These are phyloP conservation scores for Panzeria rudis DNA, from an alignment of 2,888 invertebrate genomes.

Conservation along the genomic window DNA sequence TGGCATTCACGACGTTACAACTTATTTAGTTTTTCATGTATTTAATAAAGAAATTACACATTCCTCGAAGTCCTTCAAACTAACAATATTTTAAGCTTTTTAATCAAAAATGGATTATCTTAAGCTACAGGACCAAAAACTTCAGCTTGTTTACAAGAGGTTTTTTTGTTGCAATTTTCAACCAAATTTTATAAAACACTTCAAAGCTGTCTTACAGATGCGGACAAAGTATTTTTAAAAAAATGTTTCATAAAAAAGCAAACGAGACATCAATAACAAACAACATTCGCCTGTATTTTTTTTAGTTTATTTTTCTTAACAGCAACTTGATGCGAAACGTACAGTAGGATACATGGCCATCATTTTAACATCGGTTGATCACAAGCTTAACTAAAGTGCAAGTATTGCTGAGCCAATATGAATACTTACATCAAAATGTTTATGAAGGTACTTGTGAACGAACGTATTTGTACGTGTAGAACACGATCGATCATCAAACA, in stretches of 20 bases:
- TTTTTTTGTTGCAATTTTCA: not conserved
- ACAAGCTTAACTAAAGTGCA: slow-evolving; percentile 55
- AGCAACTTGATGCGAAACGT: slow-evolving; percentile 71
- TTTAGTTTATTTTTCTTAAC: slow-evolving; percentile 23
- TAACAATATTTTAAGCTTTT: not conserved
- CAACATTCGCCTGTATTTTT: slow-evolving; percentile 14
- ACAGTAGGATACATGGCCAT: slow-evolving; percentile 72
- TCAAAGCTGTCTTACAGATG: not conserved
- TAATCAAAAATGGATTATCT: not conserved
- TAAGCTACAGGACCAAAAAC: not conserved
- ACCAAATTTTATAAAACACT: not conserved
- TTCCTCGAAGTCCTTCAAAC: too few relatives aligned
- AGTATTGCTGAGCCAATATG: slow-evolving; percentile 10
- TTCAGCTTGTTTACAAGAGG: too few relatives aligned
- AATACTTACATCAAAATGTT: slow-evolving; percentile 19
- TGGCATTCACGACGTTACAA: too few relatives aligned
- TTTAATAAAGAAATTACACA: too few relatives aligned
- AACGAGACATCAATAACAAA: slow-evolving; percentile 19
- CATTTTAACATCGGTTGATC: slow-evolving; percentile 61
- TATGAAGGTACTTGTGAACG: slow-evolving; percentile 39
- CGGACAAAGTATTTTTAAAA: slow-evolving; percentile 23
- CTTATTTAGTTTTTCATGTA: too few relatives aligned
- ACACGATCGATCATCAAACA: slow-evolving; percentile 68
- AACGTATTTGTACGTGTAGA: slow-evolving; percentile 51
- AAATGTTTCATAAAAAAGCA: not conserved